Percentiles rank a stretch among this genome's conserved stretches.
Conservation (phyloP, 2,888 invertebrate species). For the Leucania comma region DNA sequence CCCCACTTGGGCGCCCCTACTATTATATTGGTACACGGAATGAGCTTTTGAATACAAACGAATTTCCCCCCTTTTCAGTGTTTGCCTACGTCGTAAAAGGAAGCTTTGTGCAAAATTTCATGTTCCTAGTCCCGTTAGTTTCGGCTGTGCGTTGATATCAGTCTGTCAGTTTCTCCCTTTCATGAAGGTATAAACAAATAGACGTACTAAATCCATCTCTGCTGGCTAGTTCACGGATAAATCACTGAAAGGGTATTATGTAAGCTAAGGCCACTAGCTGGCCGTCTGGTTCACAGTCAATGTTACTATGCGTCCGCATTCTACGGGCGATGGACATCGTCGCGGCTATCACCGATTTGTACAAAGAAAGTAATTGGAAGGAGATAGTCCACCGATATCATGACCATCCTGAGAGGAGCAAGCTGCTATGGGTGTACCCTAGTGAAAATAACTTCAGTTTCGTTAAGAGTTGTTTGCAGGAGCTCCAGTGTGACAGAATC, state of each 20-base stretch:
- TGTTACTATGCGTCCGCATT: constrained; percentile 60
- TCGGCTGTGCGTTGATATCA: too few species aligned
- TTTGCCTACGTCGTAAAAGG: too few species aligned
- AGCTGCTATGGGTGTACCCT: constrained; percentile 94
- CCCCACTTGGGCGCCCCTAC: too few species aligned
- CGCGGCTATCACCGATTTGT: constrained; percentile 78
- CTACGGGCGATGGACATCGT: constrained; percentile 81
- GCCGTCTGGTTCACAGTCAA: constrained; percentile 69
- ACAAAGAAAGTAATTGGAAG: constrained; percentile 86
- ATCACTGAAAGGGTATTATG: constrained; percentile 68
- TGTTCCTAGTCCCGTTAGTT: too few species aligned
- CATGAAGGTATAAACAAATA: too few species aligned
- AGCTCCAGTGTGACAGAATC: constrained; percentile 86
- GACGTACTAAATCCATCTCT: constrained; percentile 65
- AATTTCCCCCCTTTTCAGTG: too few species aligned
- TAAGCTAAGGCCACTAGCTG: constrained; percentile 53
- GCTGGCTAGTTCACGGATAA: constrained; percentile 65
- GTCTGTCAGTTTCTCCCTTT: too few species aligned
- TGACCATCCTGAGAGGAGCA: constrained; percentile 88
- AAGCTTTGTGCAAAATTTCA: too few species aligned
- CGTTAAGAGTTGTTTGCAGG: constrained; percentile 85
- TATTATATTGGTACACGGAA: too few species aligned
- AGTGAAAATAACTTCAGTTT: constrained; percentile 92
- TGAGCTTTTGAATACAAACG: too few species aligned
- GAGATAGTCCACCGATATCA: constrained; percentile 84